Evolutionary conservation across 2,113 vertebrate species (phyloP).

Genomic region (Ellobius talpinus): DNA sequence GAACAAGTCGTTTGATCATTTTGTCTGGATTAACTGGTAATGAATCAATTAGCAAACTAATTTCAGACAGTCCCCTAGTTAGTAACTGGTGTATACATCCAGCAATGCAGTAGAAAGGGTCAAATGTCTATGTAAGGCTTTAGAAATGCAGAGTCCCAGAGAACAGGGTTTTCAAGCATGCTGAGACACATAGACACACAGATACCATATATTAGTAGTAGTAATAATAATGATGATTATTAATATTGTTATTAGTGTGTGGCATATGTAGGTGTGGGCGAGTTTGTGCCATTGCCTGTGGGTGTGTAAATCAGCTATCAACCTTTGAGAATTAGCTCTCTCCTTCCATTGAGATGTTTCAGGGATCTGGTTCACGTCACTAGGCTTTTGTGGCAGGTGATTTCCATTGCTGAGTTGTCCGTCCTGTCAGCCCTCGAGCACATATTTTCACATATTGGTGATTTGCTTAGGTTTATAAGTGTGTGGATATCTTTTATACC

Average conservation of each 20-base stretch:
- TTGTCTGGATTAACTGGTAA: constrained; percentile 65
- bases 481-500: neutral
- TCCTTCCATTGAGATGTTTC: neutral
- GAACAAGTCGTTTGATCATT: constrained; percentile 64
- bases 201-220: neutral
- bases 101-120: constrained; percentile 10
- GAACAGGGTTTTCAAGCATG: neutral
- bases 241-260: neutral
- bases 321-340: neutral
- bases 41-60: constrained; percentile 61
- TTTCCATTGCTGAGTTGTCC: neutral
- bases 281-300: neutral
- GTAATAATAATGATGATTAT: neutral
- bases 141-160: neutral
- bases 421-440: neutral
- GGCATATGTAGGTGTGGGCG: too few relatives aligned
- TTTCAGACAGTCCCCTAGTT: constrained; percentile 59
- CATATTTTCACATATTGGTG: neutral
- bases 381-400: neutral
- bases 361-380: neutral
- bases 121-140: neutral
- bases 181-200: neutral
- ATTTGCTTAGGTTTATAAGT: neutral
- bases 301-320: neutral
- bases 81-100: constrained; percentile 55